Conservation (phyloP, 1,140 invertebrate species). For the Nymphalis io region DNA sequence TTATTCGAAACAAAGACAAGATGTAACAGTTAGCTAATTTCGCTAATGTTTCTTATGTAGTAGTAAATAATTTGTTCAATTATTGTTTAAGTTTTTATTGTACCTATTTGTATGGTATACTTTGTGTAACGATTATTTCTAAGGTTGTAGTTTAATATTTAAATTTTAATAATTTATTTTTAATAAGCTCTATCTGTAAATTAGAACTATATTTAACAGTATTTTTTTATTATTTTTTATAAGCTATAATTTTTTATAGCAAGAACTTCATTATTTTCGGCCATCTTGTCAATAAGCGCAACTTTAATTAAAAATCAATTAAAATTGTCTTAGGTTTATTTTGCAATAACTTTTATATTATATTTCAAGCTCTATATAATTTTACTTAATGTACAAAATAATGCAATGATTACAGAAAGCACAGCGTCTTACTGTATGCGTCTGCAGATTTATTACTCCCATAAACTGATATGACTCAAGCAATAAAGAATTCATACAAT, state of each 20-base stretch:
- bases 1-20: slow-evolving; percentile 35
- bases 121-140: no score
- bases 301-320: no score
- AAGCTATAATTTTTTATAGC: no score
- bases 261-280: no score
- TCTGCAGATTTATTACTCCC: slow-evolving; percentile 59
- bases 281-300: no score
- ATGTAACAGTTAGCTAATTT: slow-evolving; percentile 31
- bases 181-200: no score
- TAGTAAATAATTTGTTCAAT: slow-evolving; percentile 5
- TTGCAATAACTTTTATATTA: no score
- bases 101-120: neutral
- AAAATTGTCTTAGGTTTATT: neutral
- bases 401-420: slow-evolving; percentile 48
- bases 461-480: slow-evolving; percentile 65
- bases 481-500: slow-evolving; percentile 65
- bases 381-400: neutral
- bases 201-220: no score
- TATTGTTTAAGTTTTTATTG: neutral
- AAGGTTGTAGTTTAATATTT: no score
- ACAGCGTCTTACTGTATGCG: slow-evolving; percentile 45
- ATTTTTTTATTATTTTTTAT: no score
- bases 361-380: neutral
- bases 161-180: no score
- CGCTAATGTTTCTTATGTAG: slow-evolving; percentile 7